Percentiles rank a stretch among this genome's conserved stretches.
Conservation (phyloP, 2,888 invertebrate species). For the Lomographa bimaculata region DNA sequence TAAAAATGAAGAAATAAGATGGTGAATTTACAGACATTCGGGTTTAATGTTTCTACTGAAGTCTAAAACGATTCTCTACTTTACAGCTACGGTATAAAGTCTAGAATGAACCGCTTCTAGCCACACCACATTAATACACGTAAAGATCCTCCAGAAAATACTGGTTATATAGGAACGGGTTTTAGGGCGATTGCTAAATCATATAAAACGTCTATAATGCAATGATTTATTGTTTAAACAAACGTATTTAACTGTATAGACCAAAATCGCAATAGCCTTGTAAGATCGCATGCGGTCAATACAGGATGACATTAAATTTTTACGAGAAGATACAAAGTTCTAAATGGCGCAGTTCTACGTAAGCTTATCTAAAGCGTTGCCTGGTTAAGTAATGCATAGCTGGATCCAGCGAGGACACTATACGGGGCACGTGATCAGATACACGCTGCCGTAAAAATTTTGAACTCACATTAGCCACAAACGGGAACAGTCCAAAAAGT, state of each 20-base stretch:
- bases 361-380: constrained; percentile 56
- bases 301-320: constrained; percentile 48
- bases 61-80: constrained; percentile 46
- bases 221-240: constrained; percentile 39
- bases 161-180: constrained; percentile 38
- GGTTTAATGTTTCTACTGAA: constrained; percentile 66
- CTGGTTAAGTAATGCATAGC: constrained; percentile 59
- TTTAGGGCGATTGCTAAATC: constrained; percentile 45
- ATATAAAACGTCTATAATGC: constrained; percentile 35
- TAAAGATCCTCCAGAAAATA: constrained; percentile 45
- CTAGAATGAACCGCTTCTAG: constrained; percentile 41
- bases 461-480: constrained; percentile 78
- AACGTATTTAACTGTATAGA: no score
- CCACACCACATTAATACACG: constrained; percentile 54
- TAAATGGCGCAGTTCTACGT: constrained; percentile 40
- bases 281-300: constrained; percentile 57
- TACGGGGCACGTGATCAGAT: constrained; percentile 74
- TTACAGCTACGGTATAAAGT: constrained; percentile 48
- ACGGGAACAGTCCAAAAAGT: constrained; percentile 67
- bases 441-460: constrained; percentile 57
- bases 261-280: constrained; percentile 48
- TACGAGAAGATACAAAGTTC: constrained; percentile 43
- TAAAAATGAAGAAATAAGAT: constrained; percentile 80
- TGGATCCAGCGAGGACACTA: constrained; percentile 65
- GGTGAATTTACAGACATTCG: constrained; percentile 77